phyloP scores from a whole-genome alignment of 2,888 invertebrate genomes.

The Tachina fera region DNA sequence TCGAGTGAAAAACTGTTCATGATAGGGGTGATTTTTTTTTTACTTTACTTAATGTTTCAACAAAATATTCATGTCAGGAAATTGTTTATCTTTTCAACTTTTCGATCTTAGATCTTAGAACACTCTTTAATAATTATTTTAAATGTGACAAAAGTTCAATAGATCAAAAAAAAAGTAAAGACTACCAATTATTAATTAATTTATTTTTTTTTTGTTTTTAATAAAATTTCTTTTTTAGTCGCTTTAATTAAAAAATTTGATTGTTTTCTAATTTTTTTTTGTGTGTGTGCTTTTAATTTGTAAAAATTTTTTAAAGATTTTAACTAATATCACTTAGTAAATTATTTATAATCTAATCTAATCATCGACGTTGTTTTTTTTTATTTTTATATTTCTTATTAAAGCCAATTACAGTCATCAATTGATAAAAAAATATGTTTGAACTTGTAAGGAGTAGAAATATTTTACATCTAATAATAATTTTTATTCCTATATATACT shows the following conservation, averaged over 20 bases:
- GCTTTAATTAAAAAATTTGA: constrained; percentile 46
- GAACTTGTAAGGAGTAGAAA: constrained; percentile 57
- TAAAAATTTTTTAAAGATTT: constrained; percentile 70
- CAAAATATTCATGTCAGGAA: too few species aligned
- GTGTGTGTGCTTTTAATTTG: constrained; percentile 8
- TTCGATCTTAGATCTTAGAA: constrained; percentile 5
- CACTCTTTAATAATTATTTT: neutral
- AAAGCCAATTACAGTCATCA: constrained; percentile 55
- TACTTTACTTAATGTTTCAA: too few species aligned
- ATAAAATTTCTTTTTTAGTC: neutral
- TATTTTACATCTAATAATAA: constrained; percentile 26
- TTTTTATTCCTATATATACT: neutral
- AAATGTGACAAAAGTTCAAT: constrained; percentile 1
- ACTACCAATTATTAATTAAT: constrained; percentile 8
- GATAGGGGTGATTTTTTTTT: too few species aligned
- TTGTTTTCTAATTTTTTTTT: constrained; percentile 15
- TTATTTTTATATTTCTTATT: neutral
- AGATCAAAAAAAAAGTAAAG: constrained; percentile 1
- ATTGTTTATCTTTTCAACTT: neutral
- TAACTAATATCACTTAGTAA: constrained; percentile 71
- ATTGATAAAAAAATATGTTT: constrained; percentile 55
- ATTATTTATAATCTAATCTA: constrained; percentile 47
- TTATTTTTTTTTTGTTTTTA: neutral
- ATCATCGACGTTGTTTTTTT: constrained; percentile 15
- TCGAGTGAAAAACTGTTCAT: too few species aligned